Evolutionary conservation across 2,888 invertebrate genomes (phyloP).

Genomic region (Drosophila cognata): DNA sequence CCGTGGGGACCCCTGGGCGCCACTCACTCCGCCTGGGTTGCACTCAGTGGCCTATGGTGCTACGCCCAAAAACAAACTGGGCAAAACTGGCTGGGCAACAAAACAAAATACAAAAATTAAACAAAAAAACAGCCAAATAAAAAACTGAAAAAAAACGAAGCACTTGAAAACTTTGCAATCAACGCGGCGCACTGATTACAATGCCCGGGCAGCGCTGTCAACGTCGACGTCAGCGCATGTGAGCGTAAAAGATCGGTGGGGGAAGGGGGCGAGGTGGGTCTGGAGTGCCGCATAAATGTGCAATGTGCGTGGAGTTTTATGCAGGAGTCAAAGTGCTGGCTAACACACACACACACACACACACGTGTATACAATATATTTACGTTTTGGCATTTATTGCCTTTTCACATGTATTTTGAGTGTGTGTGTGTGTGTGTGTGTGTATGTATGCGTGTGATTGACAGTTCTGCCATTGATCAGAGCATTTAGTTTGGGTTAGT

Average conservation of each 20-base stretch:
- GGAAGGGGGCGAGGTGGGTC: background rate
- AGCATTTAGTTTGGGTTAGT: background rate
- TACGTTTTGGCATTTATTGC: constrained; percentile 70
- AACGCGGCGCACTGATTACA: constrained; percentile 76
- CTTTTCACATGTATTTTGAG: constrained; percentile 53
- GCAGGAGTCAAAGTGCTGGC: constrained; percentile 50
- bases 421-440: constrained; percentile 23
- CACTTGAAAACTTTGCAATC: constrained; percentile 78
- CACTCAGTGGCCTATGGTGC: constrained; percentile 38
- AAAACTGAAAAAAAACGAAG: constrained; percentile 42
- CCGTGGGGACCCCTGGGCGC: constrained; percentile 1
- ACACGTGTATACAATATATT: constrained; percentile 54
- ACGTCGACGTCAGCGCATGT: constrained; percentile 31
- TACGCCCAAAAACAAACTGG: constrained; percentile 45
- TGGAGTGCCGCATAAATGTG: constrained; percentile 63
- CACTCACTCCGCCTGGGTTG: background rate
- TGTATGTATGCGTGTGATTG: constrained; percentile 40
- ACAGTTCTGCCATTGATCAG: constrained; percentile 53
- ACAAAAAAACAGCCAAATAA: constrained; percentile 21
- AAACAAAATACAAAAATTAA: constrained; percentile 8
- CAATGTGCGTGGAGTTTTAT: constrained; percentile 68
- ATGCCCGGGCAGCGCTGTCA: constrained; percentile 49
- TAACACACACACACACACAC: constrained; percentile 23
- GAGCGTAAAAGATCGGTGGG: background rate
- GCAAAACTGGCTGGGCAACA: constrained; percentile 8